Conservation (phyloP, 2,888 invertebrate genomes). For the Petrolisthes cinctipes region DNA sequence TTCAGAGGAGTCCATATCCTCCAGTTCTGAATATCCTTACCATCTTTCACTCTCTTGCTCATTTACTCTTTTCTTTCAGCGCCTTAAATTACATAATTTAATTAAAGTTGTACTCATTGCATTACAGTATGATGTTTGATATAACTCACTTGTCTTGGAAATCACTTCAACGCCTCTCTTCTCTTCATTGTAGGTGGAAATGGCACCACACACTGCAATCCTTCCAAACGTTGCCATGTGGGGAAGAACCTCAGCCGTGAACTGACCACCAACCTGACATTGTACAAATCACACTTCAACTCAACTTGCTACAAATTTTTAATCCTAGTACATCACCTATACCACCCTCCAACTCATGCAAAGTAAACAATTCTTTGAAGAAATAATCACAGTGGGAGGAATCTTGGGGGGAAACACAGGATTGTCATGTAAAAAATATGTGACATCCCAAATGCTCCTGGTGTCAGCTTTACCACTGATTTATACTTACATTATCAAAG, state of each 20-base stretch:
- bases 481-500: slow-evolving; percentile 63
- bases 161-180: slow-evolving; percentile 60
- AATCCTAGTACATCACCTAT: neutral
- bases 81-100: no score
- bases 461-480: neutral
- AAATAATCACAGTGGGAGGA: no score
- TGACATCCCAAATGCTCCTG: no score
- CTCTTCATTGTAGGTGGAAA: slow-evolving; percentile 67
- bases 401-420: no score
- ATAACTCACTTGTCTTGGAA: slow-evolving; percentile 25
- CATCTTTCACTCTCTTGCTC: no score
- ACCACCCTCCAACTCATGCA: neutral
- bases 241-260: slow-evolving; percentile 54
- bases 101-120: no score
- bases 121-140: no score
- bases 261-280: slow-evolving; percentile 72
- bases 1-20: neutral
- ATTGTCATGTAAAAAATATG: no score
- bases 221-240: slow-evolving; percentile 51
- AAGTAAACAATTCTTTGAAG: no score
- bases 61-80: neutral
- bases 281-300: neutral
- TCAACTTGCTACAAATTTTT: neutral
- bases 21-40: neutral
- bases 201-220: slow-evolving; percentile 60